Base-by-base conservation (phyloP, 2,113 vertebrate genomes). In the Oryzias woworae region DNA sequence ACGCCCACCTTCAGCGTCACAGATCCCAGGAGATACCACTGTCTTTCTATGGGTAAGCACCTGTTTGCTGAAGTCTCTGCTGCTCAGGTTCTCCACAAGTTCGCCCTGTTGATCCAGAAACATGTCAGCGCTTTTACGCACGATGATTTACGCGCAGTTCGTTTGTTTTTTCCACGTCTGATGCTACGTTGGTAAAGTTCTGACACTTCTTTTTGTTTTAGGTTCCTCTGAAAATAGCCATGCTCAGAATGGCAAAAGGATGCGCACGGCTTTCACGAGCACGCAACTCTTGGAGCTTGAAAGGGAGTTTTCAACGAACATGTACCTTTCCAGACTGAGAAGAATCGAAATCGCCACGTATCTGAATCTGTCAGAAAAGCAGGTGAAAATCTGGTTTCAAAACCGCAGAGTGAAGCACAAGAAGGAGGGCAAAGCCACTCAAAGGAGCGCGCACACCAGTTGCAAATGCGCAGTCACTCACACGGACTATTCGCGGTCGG, bases 301-400 rank as follows among this genome's bases (percentile, higher is more conserved):
- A 87, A 88, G 97, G 36, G 97, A 99, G 70, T 99, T 99, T 81
- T 97, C 97, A 13, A 95, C 96, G 68, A 99, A 99, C 85, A 98
- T 98, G 96, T 99, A 99, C 83, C 93, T 99, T 50, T 99, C 97
- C 2, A 93, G 97, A 43, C 92, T 99, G 45, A 90, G 97, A 50
- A 92, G 97, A 72, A 99, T 99, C 79, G 97, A 99, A 78, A 99
- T 99, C 69, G 97, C 97, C 58, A 97, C 97, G 2, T 99, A 98
- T 85, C 87, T 99, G 83, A 98, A 94, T 86, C 92, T 99, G 58
- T 98, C 97, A 0, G 97, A 99, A 90, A 99, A 99, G 60, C 97
- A 99, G 80, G 97, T 99, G 85, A 99, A 99, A 82, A 99, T 99
- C 87, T 99, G 97, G 97, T 99, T 99, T 81, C 97, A 99, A 83